Base-by-base conservation (phyloP, 1,140 invertebrate genomes). In the Drosophila subobscura region DNA sequence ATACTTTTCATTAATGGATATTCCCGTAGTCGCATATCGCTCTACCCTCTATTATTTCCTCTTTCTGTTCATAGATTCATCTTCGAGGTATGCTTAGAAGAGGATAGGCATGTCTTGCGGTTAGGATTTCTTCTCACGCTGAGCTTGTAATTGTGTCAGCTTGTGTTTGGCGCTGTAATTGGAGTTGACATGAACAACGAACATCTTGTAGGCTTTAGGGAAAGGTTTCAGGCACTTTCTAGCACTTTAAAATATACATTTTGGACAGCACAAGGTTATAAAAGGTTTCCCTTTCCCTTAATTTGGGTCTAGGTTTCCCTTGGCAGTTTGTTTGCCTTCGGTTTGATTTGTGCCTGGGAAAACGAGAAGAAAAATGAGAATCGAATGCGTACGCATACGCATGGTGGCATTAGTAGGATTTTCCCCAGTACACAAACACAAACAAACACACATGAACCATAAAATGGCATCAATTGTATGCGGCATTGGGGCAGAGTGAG, bases 321-420 rank as follows among this genome's bases (percentile, higher is more conserved):
- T 25, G 16, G 16, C 20, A 7, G 5, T 50, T 60, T 47, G 25
- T 40, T 67, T 53, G 45, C 23, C 56, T 61, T 49, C 45, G 56
- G 53, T 85, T 86, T 86, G 81, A 85, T 86, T 85, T 85, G 73
- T 80, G 72, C 72, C 79, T 83, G 70, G 51, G 33, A 61, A 60
- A 72, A 72, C 44, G 49, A 47, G 59, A 86, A 85, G 72, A 86
- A 77, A 85, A 80, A 81, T 85, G 81, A 81, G 74, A 65, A 65
- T 72, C 44, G 61, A 85, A 77, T 81, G 64, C 64, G 73, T 71
- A 79, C 65, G 66, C 68, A 80, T 61, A 85, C 81, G 81, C 77
- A 86, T 81, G 74, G 76, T 46, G 61, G 81, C 81, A 86, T 85
- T 86, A 85, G 81, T 46, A 74, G 77, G 77, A 86, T 86, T 86